phyloP scores from a whole-genome alignment of 2,113 vertebrate species.

The Hippocampus abdominalis region DNA sequence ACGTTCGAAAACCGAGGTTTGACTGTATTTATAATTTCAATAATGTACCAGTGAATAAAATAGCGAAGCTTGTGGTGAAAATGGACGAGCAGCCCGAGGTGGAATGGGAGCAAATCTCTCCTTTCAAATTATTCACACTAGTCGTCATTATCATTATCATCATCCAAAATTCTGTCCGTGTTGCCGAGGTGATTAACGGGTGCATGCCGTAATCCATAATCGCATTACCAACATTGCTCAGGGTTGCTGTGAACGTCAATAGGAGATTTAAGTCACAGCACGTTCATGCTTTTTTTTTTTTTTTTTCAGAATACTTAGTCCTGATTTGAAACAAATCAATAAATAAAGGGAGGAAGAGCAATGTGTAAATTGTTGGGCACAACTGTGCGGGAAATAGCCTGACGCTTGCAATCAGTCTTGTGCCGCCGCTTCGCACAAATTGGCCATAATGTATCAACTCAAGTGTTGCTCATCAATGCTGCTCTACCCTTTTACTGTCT shows the following conservation, averaged over 20 bases:
- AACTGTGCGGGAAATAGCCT: not conserved
- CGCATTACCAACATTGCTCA: too few relatives aligned
- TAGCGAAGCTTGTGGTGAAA: too few relatives aligned
- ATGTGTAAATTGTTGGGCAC: not conserved
- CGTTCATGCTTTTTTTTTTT: not conserved
- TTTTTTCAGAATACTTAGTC: not conserved
- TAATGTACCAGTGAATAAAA: too few relatives aligned
- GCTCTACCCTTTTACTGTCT: not conserved
- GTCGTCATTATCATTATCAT: too few relatives aligned
- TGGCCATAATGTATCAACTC: slow-evolving; percentile 28
- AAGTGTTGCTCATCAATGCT: slow-evolving; percentile 25
- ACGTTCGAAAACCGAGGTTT: too few relatives aligned
- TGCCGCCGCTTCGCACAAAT: slow-evolving; percentile 21
- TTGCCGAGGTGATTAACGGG: too few relatives aligned
- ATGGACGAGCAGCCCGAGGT: too few relatives aligned
- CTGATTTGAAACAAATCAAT: not conserved
- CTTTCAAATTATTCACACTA: too few relatives aligned
- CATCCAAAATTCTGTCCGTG: too few relatives aligned
- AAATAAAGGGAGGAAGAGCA: not conserved
- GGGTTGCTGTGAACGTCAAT: slow-evolving; percentile 3
- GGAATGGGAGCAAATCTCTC: too few relatives aligned
- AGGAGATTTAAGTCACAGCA: not conserved
- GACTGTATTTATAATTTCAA: too few relatives aligned
- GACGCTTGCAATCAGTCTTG: slow-evolving; percentile 18
- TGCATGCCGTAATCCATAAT: too few relatives aligned